Evolutionary conservation across 2,797 vertebrate species (phyloP), one percentile per base, ranked within the genome.

Genomic region (Sebastes paucispinis): DNA sequence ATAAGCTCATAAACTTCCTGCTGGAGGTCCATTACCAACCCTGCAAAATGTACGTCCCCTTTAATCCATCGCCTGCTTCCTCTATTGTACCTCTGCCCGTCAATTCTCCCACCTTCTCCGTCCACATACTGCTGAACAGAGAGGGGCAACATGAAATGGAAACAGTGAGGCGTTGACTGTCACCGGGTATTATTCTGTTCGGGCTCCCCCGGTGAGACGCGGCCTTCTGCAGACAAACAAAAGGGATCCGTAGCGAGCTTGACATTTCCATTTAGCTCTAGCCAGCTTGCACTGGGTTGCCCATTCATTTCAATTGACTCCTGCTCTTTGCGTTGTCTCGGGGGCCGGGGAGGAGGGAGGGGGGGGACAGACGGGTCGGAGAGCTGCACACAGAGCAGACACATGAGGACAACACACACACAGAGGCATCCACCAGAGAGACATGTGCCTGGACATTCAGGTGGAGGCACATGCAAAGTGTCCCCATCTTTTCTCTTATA

Each of bases 261-360:
- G 94, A 94, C 94, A 95, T 95, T 95, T 94, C 93, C 92, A 94
- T 96, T 95, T 92, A 92, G 89, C 80, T 69, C 47, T 12, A 80
- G 89, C 89, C 59, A 77, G 85, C 87, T 64, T 77, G 77, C 83
- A 76, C 43, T 27, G 52, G 81, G 71, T 77, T 69, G 72, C 79
- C 88, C 81, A 92, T 94, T 93, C 89, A 87, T 91, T 93, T 89
- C 87, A 92, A 90, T 87, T 90, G 91, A 93, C 85, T 92, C 78
- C 66, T 88, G 88, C 82, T 88, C 90, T 91, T 88, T 87, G 29
- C 20, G 27, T 77, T 77, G 82, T 93, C 88, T 89, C 72, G 34
- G 52, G 73, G 64, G 71, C 55, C 8, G 20, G 13, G 54, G 59
- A 67, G 62, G 71, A 73, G 0, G 75, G 76, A 67, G 55, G 73